Evolutionary conservation across 2,888 invertebrate genomes (phyloP).

Genomic region (Salpingus planirostris): DNA sequence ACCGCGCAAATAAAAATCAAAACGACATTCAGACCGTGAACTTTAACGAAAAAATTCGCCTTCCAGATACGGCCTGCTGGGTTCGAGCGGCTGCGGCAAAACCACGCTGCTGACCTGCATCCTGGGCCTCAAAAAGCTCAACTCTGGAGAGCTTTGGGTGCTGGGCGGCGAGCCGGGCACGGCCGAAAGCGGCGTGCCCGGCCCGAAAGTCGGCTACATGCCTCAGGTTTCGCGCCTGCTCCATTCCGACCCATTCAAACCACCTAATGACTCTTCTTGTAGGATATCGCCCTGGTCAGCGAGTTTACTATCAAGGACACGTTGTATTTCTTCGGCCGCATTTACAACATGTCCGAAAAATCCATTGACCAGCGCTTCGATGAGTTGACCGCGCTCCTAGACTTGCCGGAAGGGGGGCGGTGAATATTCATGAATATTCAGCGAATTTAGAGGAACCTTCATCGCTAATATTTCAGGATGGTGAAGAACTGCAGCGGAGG

Average conservation of each 20-base stretch:
- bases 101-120: constrained; percentile 81
- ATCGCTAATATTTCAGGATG: too few relatives aligned
- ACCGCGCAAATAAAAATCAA: background rate
- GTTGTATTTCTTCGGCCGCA: constrained; percentile 76
- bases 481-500: constrained; percentile 66
- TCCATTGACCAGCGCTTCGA: constrained; percentile 57
- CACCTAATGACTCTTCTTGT: constrained; percentile 16
- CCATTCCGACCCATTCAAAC: constrained; percentile 14
- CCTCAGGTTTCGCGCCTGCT: constrained; percentile 22
- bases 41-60: constrained; percentile 3
- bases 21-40: background rate
- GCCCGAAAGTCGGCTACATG: constrained; percentile 71
- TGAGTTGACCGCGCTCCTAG: constrained; percentile 61
- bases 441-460: background rate
- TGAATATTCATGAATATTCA: background rate
- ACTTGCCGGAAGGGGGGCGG: constrained; percentile 49
- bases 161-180: constrained; percentile 77
- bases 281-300: constrained; percentile 71
- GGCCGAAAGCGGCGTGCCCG: constrained; percentile 76
- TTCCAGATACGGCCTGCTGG: constrained; percentile 75
- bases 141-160: constrained; percentile 77
- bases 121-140: constrained; percentile 69
- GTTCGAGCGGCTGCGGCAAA: constrained; percentile 87
- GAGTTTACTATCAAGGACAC: constrained; percentile 79
- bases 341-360: constrained; percentile 65